A percentile compares a stretch with the other conserved stretches of the same genome.
Evolutionary conservation across 2,888 invertebrate genomes (phyloP).

Genomic region (Ophonus ardosiacus): DNA sequence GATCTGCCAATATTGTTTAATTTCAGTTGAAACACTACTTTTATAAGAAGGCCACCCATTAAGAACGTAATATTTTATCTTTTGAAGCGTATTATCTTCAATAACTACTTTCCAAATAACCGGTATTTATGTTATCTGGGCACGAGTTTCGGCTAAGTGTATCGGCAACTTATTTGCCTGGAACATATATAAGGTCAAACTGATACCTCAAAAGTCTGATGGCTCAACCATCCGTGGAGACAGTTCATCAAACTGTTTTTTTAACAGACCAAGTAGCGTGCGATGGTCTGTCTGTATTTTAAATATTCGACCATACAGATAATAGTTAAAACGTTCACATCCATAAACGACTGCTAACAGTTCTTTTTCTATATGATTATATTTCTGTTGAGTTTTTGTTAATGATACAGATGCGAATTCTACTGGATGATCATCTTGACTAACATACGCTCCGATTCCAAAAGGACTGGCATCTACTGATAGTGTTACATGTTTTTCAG

Average conservation of each 20-base stretch:
- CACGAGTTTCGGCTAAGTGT: neutral
- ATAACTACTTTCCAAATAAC: neutral
- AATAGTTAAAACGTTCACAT: slow-evolving; percentile 1
- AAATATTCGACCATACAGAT: neutral
- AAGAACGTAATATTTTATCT: neutral
- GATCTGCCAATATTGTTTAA: neutral
- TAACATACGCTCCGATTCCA: too few species aligned
- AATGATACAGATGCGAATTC: too few species aligned
- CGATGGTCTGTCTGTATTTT: neutral
- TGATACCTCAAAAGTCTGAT: neutral
- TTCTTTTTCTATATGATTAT: too few species aligned
- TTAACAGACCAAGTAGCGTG: neutral
- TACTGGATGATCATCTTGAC: too few species aligned
- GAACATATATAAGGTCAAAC: neutral
- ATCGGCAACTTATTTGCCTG: neutral
- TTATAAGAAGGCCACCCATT: neutral
- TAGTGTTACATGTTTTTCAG: neutral
- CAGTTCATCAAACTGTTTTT: neutral
- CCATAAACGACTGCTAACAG: neutral
- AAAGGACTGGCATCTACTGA: too few species aligned
- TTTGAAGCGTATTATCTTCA: neutral
- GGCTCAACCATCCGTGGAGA: neutral
- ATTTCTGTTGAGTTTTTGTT: too few species aligned
- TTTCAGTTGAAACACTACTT: neutral
- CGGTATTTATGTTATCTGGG: neutral